Percentiles rank a stretch among this genome's conserved stretches.
phyloP scores from a whole-genome alignment of 2,888 invertebrate genomes.

The Muschampia plurimacula region DNA sequence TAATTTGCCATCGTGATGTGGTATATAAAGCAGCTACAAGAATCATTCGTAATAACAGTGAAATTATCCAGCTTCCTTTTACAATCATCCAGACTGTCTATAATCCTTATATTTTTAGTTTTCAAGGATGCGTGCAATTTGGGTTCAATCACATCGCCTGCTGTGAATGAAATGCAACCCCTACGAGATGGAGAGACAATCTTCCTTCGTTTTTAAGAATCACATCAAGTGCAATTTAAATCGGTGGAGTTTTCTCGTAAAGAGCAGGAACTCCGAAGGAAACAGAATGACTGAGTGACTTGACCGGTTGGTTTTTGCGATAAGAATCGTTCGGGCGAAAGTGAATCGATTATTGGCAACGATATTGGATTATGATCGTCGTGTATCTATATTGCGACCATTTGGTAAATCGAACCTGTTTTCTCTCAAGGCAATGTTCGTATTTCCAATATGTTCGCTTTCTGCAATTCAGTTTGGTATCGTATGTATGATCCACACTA shows the following conservation, averaged over 20 bases:
- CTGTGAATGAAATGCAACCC: conserved; percentile 76
- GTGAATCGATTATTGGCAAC: conserved; percentile 71
- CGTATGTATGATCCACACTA: conserved; percentile 11
- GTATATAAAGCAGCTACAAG: conserved; percentile 29
- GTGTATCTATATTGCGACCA: conserved; percentile 49
- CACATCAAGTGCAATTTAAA: conserved; percentile 46
- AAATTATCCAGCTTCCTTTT: conserved; percentile 23
- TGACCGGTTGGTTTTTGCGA: conserved; percentile 66
- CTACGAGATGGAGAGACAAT: conserved; percentile 52
- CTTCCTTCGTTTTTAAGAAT: conserved; percentile 42
- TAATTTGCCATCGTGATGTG: conserved; percentile 32
- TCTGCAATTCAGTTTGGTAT: conserved; percentile 10
- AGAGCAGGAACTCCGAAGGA: conserved; percentile 59
- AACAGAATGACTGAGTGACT: conserved; percentile 51
- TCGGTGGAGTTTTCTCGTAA: conserved; percentile 48
- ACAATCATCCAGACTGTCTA: conserved; percentile 21
- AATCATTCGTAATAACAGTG: conserved; percentile 20
- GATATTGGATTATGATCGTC: conserved; percentile 58
- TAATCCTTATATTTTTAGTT: conserved; percentile 35
- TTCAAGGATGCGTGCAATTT: conserved; percentile 52
- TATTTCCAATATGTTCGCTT: conserved; percentile 37
- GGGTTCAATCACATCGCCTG: conserved; percentile 76
- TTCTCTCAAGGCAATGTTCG: conserved; percentile 37
- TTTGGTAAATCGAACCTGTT: conserved; percentile 38
- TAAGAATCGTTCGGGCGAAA: conserved; percentile 71